Percentiles rank a stretch among this genome's conserved stretches.
phyloP scores from a whole-genome alignment of 2,888 invertebrate genomes.

The Tipula unca region DNA sequence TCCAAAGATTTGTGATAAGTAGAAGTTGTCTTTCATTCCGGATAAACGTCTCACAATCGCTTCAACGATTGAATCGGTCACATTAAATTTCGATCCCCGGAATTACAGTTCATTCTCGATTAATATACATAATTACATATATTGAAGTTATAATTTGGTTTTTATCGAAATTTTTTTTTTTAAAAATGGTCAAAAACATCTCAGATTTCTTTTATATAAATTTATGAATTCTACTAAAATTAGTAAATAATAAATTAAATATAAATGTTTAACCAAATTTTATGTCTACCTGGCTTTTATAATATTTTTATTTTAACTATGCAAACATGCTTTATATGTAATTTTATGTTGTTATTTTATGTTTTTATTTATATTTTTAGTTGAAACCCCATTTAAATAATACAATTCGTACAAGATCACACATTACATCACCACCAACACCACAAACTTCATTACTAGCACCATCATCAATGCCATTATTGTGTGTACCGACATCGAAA shows the following conservation, averaged over 20 bases:
- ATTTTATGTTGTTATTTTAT: not conserved
- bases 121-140: too few relatives aligned
- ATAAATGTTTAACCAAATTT: not conserved
- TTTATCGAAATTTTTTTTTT: too few relatives aligned
- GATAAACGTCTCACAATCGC: too few relatives aligned
- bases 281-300: not conserved
- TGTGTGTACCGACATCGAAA: not conserved
- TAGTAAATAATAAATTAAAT: not conserved
- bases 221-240: not conserved
- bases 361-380: not conserved
- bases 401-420: not conserved
- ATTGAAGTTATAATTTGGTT: too few relatives aligned
- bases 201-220: not conserved
- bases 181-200: not conserved
- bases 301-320: not conserved
- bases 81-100: too few relatives aligned
- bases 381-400: slow-evolving; percentile 15
- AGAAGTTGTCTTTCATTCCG: too few relatives aligned
- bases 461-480: not conserved
- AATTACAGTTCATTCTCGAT: too few relatives aligned
- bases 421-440: not conserved
- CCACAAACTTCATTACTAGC: not conserved
- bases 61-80: too few relatives aligned
- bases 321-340: not conserved
- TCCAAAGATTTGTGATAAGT: too few relatives aligned